phyloP scores from a whole-genome alignment of 2,888 invertebrate species.

The Myopa testacea region DNA sequence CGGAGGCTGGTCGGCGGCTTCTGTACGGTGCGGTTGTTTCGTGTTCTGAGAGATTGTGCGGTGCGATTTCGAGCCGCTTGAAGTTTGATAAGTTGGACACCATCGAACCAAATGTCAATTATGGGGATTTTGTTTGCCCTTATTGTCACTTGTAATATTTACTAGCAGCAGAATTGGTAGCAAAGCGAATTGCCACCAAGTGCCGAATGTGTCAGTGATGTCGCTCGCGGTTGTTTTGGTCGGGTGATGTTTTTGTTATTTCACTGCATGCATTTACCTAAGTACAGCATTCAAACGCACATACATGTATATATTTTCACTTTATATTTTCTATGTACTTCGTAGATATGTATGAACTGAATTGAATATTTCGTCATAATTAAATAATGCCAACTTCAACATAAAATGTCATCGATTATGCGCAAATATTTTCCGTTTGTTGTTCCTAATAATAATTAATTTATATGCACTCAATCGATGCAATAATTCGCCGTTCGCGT shows the following conservation, averaged over 20 bases:
- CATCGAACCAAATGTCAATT: background rate
- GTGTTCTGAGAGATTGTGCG: background rate
- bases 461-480: background rate
- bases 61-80: too few relatives aligned
- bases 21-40: background rate
- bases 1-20: too few relatives aligned
- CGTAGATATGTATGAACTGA: background rate
- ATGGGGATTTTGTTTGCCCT: background rate
- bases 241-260: background rate
- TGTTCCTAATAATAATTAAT: background rate
- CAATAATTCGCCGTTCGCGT: background rate
- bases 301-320: background rate
- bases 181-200: background rate
- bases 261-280: background rate
- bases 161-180: slow-evolving; percentile 21
- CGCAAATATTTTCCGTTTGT: background rate
- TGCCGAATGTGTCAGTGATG: background rate
- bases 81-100: background rate
- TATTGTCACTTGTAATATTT: slow-evolving; percentile 22
- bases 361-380: background rate
- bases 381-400: background rate
- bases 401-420: background rate
- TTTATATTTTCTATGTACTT: background rate
- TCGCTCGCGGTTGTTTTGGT: background rate
- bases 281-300: background rate